Evolutionary conservation across 2,113 vertebrate genomes (phyloP), one percentile per base, ranked within the genome.

Genomic region (Hylia prasina): DNA sequence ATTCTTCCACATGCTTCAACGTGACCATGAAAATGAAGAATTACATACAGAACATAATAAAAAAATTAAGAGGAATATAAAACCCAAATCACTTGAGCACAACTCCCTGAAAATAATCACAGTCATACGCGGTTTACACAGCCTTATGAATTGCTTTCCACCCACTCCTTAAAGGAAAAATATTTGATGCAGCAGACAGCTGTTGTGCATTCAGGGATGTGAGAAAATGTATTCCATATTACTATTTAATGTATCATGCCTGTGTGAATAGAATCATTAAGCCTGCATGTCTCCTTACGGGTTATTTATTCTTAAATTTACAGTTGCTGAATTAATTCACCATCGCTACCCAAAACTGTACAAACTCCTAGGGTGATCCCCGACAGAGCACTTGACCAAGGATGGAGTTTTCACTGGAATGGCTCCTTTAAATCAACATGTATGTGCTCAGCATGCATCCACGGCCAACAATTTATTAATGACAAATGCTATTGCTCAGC

Each of bases 241-340:
- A 96, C 80, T 96, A 95, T 94, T 96, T 94, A 94, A 97, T 93
- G 92, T 92, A 89, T 83, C 69, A 20, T 83, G 90, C 90, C 94
- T 81, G 60, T 75, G 80, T 92, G 93, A 81, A 87, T 87, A 94
- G 81, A 94, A 87, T 89, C 87, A 92, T 89, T 96, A 86, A 60
- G 90, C 25, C 78, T 81, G 82, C 61, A 75, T 56, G 25, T 53
- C 82, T 92, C 60, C 64, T 92, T 88, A 80, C 80, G 60, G 60
- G 89, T 94, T 95, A 88, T 88, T 96, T 92, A 81, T 90, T 90
- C 60, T 70, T 83, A 90, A 78, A 78, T 73, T 75, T 96, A 83
- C 72, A 68, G 75, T 70, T 12, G 23, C 42, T 44, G 79, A 72
- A 89, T 87, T 75, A 73, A 95, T 80, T 70, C 22, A 7, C 25